Evolutionary conservation across 1,140 invertebrate species (phyloP).

Genomic region (Colletes latitarsis): DNA sequence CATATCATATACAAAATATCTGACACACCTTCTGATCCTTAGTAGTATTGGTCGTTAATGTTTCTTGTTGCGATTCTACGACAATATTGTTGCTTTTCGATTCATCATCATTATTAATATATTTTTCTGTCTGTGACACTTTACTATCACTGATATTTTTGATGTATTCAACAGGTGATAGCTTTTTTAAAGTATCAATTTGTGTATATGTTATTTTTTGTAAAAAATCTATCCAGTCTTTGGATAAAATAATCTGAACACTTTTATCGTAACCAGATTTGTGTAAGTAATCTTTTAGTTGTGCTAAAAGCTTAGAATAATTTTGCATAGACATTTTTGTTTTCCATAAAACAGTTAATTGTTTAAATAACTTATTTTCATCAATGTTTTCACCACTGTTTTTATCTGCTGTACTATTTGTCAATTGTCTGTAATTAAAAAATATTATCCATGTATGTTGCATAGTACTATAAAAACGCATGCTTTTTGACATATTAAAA

Average conservation of each 20-base stretch:
- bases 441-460: not conserved
- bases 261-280: conserved; percentile 80
- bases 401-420: conserved; percentile 63
- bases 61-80: conserved; percentile 35
- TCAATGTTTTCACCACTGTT: conserved; percentile 67
- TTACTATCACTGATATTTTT: not conserved
- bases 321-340: conserved; percentile 79
- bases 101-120: not conserved
- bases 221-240: conserved; percentile 81
- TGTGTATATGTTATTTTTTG: conserved; percentile 77
- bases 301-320: conserved; percentile 80
- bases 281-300: conserved; percentile 79
- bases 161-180: conserved; percentile 69
- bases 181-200: conserved; percentile 72
- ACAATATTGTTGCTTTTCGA: conserved; percentile 21
- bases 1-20: not conserved
- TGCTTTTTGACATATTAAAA: not conserved
- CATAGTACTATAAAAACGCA: not conserved
- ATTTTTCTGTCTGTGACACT: not conserved
- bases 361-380: conserved; percentile 65
- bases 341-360: conserved; percentile 57
- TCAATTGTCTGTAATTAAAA: conserved; percentile 61
- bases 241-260: conserved; percentile 79
- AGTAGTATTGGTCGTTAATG: not conserved
- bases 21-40: conserved; percentile 14